These are phyloP conservation scores for Ailurus styani DNA, from an alignment of 2,113 vertebrate species.

Conservation along the genomic window DNA sequence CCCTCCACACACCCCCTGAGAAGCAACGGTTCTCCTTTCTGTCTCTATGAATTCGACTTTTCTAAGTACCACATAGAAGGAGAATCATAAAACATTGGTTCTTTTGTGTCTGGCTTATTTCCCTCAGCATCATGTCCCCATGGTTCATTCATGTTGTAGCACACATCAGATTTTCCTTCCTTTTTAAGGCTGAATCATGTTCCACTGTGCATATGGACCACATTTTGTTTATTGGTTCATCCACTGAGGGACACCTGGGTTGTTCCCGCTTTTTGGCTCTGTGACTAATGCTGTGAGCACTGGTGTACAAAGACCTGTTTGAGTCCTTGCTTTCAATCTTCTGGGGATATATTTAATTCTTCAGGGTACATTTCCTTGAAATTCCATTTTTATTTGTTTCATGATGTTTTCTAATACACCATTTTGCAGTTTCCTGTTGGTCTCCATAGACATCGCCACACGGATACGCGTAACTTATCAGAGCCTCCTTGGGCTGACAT, in stretches of 20 bases:
- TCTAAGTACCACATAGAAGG: not conserved
- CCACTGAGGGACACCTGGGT: not conserved
- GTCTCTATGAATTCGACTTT: not conserved
- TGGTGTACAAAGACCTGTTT: not conserved
- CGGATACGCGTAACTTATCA: not conserved
- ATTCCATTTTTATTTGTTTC: not conserved
- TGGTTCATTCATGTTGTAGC: not conserved
- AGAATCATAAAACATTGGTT: not conserved
- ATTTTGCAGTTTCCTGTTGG: not conserved
- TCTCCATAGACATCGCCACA: not conserved
- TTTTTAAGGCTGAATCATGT: not conserved
- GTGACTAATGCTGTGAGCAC: not conserved
- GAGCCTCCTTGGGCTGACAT: not conserved
- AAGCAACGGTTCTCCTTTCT: not conserved
- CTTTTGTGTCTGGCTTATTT: not conserved
- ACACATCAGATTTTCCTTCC: not conserved
- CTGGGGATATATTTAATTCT: not conserved
- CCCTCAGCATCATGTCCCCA: not conserved
- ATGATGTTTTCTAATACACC: not conserved
- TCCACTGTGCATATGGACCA: not conserved
- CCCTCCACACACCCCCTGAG: too few species aligned
- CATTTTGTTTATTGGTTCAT: not conserved
- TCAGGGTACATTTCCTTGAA: not conserved
- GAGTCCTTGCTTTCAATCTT: not conserved
- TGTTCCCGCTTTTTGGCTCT: not conserved